phyloP scores from a whole-genome alignment of 2,797 vertebrate genomes.

The Bufotes viridis region DNA sequence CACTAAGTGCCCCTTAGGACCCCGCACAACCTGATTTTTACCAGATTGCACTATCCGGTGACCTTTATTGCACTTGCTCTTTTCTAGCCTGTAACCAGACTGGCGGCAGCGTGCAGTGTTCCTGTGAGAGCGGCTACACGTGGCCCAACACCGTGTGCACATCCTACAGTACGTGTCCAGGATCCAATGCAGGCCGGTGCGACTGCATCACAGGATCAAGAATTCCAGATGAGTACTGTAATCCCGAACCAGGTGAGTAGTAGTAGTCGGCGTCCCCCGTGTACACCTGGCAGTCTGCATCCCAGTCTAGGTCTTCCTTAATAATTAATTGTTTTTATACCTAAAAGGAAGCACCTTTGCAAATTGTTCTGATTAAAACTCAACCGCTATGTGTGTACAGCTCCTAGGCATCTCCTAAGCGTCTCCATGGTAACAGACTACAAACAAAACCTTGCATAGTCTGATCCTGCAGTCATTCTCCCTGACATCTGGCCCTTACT shows the following conservation, averaged over 20 bases:
- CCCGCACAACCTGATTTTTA: not conserved
- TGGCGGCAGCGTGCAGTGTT: slow-evolving; percentile 23
- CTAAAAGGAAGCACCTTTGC: too few species aligned
- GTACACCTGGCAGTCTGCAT: not conserved
- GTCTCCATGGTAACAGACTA: too few species aligned
- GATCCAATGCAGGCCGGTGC: not conserved
- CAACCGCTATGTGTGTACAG: too few species aligned
- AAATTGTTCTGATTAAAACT: too few species aligned
- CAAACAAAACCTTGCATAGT: too few species aligned
- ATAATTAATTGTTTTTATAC: too few species aligned
- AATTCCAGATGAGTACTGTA: not conserved
- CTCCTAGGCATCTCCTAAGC: too few species aligned
- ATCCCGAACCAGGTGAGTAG: not conserved
- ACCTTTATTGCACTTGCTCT: not conserved
- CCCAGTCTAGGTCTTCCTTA: too few species aligned
- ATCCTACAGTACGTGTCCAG: not conserved
- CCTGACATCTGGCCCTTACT: too few species aligned
- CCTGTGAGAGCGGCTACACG: slow-evolving; percentile 35
- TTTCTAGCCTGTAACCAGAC: slow-evolving; percentile 33
- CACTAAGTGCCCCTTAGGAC: not conserved
- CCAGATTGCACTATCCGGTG: not conserved
- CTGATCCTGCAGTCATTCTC: too few species aligned
- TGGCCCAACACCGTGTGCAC: not conserved
- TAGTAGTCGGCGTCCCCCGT: not conserved
- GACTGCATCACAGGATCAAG: slow-evolving; percentile 16